Evolutionary conservation across 1,140 invertebrate genomes (phyloP).

Genomic region (Drosophila parabipectinata): DNA sequence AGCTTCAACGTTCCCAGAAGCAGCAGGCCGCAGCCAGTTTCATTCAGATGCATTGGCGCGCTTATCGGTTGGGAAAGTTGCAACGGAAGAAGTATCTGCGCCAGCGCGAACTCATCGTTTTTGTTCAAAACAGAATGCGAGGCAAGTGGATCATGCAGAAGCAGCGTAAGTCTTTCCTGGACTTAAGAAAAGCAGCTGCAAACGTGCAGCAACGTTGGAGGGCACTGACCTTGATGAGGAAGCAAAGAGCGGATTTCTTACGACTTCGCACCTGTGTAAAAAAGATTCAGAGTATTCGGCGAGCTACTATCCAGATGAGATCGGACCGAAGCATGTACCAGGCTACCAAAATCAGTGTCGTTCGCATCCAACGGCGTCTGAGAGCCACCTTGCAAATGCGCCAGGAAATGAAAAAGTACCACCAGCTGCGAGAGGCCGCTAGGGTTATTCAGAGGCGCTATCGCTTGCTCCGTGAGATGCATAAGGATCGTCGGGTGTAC

Average conservation of each 20-base stretch:
- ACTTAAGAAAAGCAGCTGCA: conserved; percentile 72
- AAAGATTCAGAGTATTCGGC: conserved; percentile 84
- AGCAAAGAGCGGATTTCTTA: conserved; percentile 50
- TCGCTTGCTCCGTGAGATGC: conserved; percentile 48
- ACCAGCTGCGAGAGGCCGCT: conserved; percentile 7
- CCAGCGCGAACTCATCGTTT: conserved; percentile 36
- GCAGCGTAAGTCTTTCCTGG: conserved; percentile 29
- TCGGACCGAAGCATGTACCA: conserved; percentile 39
- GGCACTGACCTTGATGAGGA: conserved; percentile 64
- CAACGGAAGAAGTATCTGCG: conserved; percentile 36
- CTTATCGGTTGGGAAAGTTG: conserved; percentile 12
- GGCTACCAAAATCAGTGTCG: neutral
- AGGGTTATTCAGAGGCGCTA: conserved; percentile 75
- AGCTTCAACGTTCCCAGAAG: conserved; percentile 55
- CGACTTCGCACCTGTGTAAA: conserved; percentile 4
- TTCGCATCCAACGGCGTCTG: conserved; percentile 21
- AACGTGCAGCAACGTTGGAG: conserved; percentile 85
- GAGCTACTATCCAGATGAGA: conserved; percentile 73
- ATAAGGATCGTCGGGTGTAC: conserved; percentile 52
- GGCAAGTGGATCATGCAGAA: conserved; percentile 53
- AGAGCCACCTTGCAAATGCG: conserved; percentile 38
- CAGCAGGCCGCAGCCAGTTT: conserved; percentile 56
- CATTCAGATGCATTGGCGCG: conserved; percentile 67
- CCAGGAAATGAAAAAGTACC: conserved; percentile 6
- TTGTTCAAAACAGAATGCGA: conserved; percentile 69